These are phyloP conservation scores for Lutraria lutraria DNA, from an alignment of 2,888 invertebrate species.

Conservation along the genomic window DNA sequence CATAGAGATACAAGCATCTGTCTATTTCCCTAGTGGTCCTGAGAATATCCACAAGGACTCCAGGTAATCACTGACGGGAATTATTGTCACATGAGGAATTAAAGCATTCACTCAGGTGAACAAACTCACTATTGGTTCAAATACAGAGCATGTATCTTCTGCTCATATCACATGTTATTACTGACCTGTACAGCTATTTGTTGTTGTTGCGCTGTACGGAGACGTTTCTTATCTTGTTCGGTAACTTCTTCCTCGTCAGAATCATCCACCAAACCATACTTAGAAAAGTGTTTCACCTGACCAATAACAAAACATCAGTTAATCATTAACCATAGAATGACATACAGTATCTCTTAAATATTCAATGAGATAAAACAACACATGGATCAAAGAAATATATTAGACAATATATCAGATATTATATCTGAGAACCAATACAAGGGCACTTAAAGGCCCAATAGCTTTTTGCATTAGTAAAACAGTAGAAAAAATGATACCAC, in stretches of 20 bases:
- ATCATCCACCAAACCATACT: conserved; percentile 96
- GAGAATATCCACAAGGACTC: background rate
- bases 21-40: background rate
- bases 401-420: too few relatives aligned
- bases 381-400: too few relatives aligned
- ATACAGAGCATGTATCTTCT: too few relatives aligned
- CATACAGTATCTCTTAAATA: too few relatives aligned
- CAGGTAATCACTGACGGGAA: conserved; percentile 8
- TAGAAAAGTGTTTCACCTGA: conserved; percentile 96
- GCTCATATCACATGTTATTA: conserved; percentile 22
- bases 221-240: conserved; percentile 78
- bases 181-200: conserved; percentile 79
- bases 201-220: conserved; percentile 77
- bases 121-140: too few relatives aligned
- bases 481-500: too few relatives aligned
- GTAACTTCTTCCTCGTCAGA: conserved; percentile 90
- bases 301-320: conserved; percentile 29
- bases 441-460: too few relatives aligned
- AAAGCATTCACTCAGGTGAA: background rate
- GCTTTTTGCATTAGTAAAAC: too few relatives aligned
- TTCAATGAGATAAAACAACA: too few relatives aligned
- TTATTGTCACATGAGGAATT: background rate
- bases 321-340: background rate
- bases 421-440: too few relatives aligned
- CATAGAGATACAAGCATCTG: background rate